Evolutionary conservation across 2,797 vertebrate species (phyloP).

Genomic region (Myotis planiceps): DNA sequence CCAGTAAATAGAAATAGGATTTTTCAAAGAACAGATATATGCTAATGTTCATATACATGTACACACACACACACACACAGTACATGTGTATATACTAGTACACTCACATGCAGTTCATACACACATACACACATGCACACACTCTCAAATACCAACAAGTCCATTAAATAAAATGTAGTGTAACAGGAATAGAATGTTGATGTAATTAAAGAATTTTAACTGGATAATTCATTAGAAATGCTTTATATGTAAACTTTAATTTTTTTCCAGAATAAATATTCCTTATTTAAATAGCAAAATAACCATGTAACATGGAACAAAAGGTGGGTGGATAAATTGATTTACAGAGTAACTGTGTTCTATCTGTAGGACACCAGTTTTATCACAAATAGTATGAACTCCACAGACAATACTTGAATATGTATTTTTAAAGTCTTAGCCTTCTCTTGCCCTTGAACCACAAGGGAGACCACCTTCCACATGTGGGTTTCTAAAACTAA

Average conservation of each 20-base stretch:
- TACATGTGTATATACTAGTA: neutral
- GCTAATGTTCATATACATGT: neutral
- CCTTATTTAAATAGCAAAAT: slow-evolving; percentile 17
- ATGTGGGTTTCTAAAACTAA: neutral
- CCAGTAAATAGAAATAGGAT: neutral
- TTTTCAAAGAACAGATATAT: neutral
- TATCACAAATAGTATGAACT: neutral
- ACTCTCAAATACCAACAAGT: neutral
- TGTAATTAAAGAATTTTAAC: slow-evolving; percentile 39
- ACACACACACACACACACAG: neutral
- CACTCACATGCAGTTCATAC: neutral
- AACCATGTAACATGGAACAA: neutral
- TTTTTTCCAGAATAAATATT: slow-evolving; percentile 39
- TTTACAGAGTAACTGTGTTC: neutral
- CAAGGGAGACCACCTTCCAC: neutral
- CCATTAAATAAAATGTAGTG: slow-evolving; percentile 24
- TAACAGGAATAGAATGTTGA: slow-evolving; percentile 23
- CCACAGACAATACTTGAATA: neutral
- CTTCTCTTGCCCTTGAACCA: neutral
- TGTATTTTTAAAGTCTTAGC: neutral
- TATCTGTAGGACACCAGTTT: neutral
- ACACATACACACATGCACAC: neutral
- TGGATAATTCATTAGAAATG: slow-evolving; percentile 43
- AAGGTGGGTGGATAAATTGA: neutral
- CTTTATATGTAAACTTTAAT: neutral